A percentile compares a stretch with the other conserved stretches of the same genome.
These are phyloP conservation scores for Parazoanthus swiftii DNA, from an alignment of 92 coral and sea anemone species.

Conservation along the genomic window DNA sequence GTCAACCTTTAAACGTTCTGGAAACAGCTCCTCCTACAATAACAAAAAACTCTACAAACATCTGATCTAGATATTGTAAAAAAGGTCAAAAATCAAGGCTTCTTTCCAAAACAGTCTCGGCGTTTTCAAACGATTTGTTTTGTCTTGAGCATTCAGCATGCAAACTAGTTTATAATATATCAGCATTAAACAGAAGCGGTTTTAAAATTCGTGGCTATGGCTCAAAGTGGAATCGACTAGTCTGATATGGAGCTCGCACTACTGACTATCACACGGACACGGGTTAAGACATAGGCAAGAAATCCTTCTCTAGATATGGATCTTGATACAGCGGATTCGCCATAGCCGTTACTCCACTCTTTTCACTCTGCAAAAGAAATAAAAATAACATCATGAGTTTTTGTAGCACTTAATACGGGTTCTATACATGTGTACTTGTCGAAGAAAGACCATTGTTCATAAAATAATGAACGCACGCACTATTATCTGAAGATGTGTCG, in stretches of 20 bases:
- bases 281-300: neutral
- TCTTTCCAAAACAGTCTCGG: neutral
- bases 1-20: too few relatives aligned
- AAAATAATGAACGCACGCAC: too few relatives aligned
- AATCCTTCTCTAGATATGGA: slow-evolving; percentile 46
- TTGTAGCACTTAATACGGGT: too few relatives aligned
- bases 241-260: neutral
- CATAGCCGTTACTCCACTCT: slow-evolving; percentile 48
- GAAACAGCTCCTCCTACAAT: too few relatives aligned
- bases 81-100: neutral
- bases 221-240: neutral
- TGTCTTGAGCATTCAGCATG: neutral
- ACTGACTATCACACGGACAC: neutral
- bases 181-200: neutral
- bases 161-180: neutral
- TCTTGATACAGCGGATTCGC: slow-evolving; percentile 55
- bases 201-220: neutral
- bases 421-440: too few relatives aligned
- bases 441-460: too few relatives aligned
- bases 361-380: slow-evolving; percentile 26
- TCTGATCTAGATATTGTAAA: too few relatives aligned
- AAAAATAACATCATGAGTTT: too few relatives aligned
- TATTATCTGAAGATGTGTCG: too few relatives aligned
- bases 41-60: too few relatives aligned
- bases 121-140: neutral